Percentiles rank a stretch among this genome's conserved stretches.
Evolutionary conservation across 2,888 invertebrate genomes (phyloP).

Genomic region (Galeruca laticollis): DNA sequence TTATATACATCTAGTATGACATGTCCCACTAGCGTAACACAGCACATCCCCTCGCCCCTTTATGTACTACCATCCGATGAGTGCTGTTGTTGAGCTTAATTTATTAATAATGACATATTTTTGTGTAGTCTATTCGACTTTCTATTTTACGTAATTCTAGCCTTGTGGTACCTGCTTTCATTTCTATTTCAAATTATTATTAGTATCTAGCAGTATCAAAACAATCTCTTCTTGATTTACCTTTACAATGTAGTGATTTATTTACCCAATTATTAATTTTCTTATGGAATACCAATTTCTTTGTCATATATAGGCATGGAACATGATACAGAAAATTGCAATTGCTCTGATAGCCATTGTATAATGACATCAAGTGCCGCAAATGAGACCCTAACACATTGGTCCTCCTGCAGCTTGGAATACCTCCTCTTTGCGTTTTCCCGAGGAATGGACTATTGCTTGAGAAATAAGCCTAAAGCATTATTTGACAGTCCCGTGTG

Average conservation of each 20-base stretch:
- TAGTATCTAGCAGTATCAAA: no score
- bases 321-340: slow-evolving; percentile 90
- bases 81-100: no score
- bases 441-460: slow-evolving; percentile 96
- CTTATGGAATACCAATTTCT: not conserved
- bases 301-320: slow-evolving; percentile 78
- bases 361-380: slow-evolving; percentile 98
- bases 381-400: slow-evolving; percentile 84
- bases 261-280: not conserved
- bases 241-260: not conserved
- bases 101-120: no score
- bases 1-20: no score
- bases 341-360: slow-evolving; percentile 89
- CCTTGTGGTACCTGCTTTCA: no score
- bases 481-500: slow-evolving; percentile 89
- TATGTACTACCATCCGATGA: no score
- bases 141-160: no score
- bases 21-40: no score
- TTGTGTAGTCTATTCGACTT: no score
- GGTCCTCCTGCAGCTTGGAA: slow-evolving; percentile 96
- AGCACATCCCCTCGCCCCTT: no score
- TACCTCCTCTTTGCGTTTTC: slow-evolving; percentile 91
- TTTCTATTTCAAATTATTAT: no score
- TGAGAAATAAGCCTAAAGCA: slow-evolving; percentile 86
- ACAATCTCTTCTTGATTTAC: no score